phyloP scores from a whole-genome alignment of 2,888 invertebrate genomes.

The Pristionchus japonicus region DNA sequence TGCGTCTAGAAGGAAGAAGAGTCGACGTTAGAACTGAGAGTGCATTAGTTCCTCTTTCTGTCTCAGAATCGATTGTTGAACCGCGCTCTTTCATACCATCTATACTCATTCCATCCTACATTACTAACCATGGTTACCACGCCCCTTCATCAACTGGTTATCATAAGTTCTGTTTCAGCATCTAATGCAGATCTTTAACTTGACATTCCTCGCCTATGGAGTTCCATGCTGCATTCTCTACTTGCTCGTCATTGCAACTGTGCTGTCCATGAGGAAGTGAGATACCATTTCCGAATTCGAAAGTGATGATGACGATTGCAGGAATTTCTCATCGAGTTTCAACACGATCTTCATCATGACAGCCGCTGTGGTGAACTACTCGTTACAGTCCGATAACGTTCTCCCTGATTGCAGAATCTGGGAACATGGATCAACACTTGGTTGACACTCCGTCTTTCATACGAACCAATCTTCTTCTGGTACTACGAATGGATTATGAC shows the following conservation, averaged over 20 bases:
- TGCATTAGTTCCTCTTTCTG: background rate
- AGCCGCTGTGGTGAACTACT: background rate
- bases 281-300: background rate
- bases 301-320: background rate
- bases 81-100: background rate
- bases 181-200: background rate
- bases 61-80: background rate
- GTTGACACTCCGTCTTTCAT: background rate
- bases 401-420: constrained; percentile 1
- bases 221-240: background rate
- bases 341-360: background rate
- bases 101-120: background rate
- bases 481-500: constrained; percentile 17
- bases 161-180: background rate
- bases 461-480: constrained; percentile 33
- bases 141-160: background rate
- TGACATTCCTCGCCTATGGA: background rate
- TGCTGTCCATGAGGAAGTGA: background rate
- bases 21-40: background rate
- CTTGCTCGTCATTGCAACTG: background rate
- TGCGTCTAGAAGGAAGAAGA: background rate
- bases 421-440: constrained; percentile 39
- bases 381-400: background rate
- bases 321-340: constrained; percentile 11
- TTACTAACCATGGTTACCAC: background rate